These are phyloP conservation scores for Cephalopholis sonnerati DNA, from an alignment of 2,113 vertebrate genomes.

Conservation along the genomic window DNA sequence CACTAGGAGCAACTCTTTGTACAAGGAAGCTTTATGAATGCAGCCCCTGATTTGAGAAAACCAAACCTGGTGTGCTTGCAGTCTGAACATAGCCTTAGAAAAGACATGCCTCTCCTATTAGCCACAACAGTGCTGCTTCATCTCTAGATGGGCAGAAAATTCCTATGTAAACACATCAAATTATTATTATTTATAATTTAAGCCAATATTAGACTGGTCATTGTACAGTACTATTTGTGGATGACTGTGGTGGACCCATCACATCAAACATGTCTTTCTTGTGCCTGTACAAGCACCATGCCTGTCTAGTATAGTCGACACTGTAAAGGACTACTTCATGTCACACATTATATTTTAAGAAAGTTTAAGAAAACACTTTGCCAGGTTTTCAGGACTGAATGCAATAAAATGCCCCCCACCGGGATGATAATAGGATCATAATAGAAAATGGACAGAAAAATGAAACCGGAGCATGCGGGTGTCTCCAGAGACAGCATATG, in stretches of 20 bases:
- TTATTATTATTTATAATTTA: not conserved
- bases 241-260: not conserved
- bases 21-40: too few relatives aligned
- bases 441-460: conserved; percentile 52
- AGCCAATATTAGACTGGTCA: not conserved
- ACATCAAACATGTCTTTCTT: not conserved
- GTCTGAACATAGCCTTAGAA: too few relatives aligned
- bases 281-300: not conserved
- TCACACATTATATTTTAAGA: not conserved
- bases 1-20: too few relatives aligned
- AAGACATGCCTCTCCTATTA: too few relatives aligned
- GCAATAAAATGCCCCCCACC: conserved; percentile 44
- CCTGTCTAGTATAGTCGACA: not conserved
- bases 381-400: conserved; percentile 5
- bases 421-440: conserved; percentile 67
- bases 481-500: conserved; percentile 57
- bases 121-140: too few relatives aligned
- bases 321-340: not conserved
- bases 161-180: too few relatives aligned
- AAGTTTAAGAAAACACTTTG: conserved; percentile 21
- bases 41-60: too few relatives aligned
- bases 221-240: not conserved
- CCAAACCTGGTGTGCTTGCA: too few relatives aligned
- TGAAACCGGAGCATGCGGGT: conserved; percentile 38
- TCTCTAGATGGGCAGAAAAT: too few relatives aligned